phyloP scores from a whole-genome alignment of 2,797 vertebrate genomes.

The Tiaroga cobitis region DNA sequence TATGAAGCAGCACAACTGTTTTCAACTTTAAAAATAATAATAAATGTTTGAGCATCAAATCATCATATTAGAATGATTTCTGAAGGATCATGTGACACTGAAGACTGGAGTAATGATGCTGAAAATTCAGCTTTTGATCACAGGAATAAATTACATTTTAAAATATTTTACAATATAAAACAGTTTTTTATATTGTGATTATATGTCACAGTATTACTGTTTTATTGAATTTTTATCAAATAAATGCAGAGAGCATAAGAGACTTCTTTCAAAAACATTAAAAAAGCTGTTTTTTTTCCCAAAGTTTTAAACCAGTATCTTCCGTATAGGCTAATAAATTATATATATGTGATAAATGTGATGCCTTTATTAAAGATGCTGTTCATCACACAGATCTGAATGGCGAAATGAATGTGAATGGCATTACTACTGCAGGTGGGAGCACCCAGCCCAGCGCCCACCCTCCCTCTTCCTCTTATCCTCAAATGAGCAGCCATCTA shows the following conservation, averaged over 20 bases:
- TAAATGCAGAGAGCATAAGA: neutral
- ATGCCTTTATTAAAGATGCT: neutral
- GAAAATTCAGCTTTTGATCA: too few relatives aligned
- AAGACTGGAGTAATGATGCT: too few relatives aligned
- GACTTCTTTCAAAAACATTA: neutral
- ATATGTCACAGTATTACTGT: neutral
- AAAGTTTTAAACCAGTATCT: neutral
- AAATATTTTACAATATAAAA: too few relatives aligned
- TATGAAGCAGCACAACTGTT: too few relatives aligned
- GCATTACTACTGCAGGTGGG: conserved; percentile 95
- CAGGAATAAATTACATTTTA: too few relatives aligned
- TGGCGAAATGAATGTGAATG: conserved; percentile 97
- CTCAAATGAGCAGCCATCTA: conserved; percentile 81
- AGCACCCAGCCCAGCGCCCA: conserved; percentile 87
- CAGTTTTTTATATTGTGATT: neutral
- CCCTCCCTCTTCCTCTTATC: conserved; percentile 81
- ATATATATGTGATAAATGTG: neutral
- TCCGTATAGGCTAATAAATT: neutral
- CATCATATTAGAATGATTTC: too few relatives aligned
- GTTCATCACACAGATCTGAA: conserved; percentile 85
- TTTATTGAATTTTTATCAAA: neutral
- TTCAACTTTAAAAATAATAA: too few relatives aligned
- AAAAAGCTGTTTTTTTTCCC: neutral
- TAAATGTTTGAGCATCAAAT: too few relatives aligned
- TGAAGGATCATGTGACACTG: too few relatives aligned